Evolutionary conservation across 2,113 vertebrate species (phyloP).

Genomic region (Crocuta crocuta): DNA sequence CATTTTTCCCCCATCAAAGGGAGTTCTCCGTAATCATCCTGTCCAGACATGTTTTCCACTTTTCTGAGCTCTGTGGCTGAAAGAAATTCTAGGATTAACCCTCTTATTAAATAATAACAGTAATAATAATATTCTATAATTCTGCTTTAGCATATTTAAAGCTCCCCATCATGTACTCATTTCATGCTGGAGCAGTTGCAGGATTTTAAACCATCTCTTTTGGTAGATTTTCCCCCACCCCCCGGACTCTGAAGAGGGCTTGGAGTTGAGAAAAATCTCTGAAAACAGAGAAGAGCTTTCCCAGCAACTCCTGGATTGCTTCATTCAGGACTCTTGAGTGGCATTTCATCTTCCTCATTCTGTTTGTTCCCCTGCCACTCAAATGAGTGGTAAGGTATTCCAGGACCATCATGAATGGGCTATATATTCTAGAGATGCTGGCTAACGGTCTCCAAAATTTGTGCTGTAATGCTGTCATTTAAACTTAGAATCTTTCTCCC

Average conservation of each 20-base stretch:
- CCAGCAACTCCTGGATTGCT: background rate
- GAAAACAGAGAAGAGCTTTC: background rate
- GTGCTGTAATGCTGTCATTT: background rate
- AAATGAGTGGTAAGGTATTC: background rate
- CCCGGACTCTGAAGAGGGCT: background rate
- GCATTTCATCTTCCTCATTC: background rate
- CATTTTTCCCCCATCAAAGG: background rate
- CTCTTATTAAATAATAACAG: constrained; percentile 4
- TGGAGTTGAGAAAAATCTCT: background rate
- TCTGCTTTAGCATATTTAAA: background rate
- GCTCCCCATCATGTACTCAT: background rate
- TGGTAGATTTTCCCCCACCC: background rate
- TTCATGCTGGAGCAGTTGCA: background rate
- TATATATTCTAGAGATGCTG: background rate
- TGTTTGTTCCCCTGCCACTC: background rate
- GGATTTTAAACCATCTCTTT: background rate
- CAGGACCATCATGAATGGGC: background rate
- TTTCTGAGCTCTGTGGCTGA: background rate
- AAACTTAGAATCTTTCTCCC: background rate
- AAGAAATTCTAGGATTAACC: constrained; percentile 16
- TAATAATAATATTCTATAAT: background rate
- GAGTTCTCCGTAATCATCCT: constrained; percentile 38
- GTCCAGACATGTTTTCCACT: constrained; percentile 26
- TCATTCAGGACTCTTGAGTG: constrained; percentile 4
- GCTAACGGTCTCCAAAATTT: background rate